Conservation (phyloP, 2,888 invertebrate species). For the Nebria brevicollis region DNA sequence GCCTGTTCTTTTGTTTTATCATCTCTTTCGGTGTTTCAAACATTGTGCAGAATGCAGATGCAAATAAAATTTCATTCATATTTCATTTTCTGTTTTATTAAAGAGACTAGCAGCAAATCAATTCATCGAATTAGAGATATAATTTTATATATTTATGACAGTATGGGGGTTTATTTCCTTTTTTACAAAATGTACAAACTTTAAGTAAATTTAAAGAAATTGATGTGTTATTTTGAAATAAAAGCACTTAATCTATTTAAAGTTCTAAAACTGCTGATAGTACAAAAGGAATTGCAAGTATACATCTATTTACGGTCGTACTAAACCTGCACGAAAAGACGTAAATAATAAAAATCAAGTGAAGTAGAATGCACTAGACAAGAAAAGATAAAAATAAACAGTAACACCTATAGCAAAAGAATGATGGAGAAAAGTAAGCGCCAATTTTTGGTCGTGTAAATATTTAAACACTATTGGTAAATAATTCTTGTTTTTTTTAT, state of each 20-base stretch:
- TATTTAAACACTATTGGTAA: conserved; percentile 1
- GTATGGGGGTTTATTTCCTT: too few species aligned
- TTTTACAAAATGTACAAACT: too few species aligned
- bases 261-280: too few species aligned
- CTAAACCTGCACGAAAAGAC: not conserved
- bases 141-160: too few species aligned
- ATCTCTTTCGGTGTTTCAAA: not conserved
- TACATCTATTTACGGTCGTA: not conserved
- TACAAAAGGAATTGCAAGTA: not conserved
- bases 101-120: too few species aligned
- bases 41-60: not conserved
- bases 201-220: too few species aligned
- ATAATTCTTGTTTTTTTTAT: not conserved
- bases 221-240: too few species aligned
- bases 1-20: not conserved
- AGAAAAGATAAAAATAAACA: not conserved
- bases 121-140: too few species aligned
- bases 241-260: too few species aligned
- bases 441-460: not conserved
- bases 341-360: not conserved
- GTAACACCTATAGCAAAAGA: not conserved
- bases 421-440: not conserved
- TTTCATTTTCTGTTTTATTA: not conserved
- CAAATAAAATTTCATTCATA: not conserved
- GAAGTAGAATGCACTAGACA: not conserved